A percentile compares a stretch with the other conserved stretches of the same genome.
phyloP scores from a whole-genome alignment of 2,888 invertebrate genomes.

The Nemotelus nigrinus region DNA sequence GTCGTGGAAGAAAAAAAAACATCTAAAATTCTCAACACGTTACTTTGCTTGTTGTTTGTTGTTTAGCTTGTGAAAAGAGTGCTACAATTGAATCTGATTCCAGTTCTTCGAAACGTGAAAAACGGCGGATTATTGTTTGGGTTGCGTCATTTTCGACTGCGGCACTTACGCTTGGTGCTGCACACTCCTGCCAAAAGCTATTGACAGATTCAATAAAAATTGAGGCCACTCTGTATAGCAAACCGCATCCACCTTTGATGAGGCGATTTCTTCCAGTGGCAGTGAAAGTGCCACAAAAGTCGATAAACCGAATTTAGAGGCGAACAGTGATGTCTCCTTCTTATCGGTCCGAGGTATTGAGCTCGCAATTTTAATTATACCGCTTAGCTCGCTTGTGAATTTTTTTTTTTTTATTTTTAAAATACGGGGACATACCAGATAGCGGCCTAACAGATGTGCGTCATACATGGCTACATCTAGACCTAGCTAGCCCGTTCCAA shows the following conservation, averaged over 20 bases:
- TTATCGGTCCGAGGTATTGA: no score
- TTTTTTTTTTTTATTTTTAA: no score
- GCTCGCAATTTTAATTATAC: no score
- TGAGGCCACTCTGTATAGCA: constrained; percentile 59
- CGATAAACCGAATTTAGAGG: constrained; percentile 62
- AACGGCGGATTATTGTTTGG: constrained; percentile 63
- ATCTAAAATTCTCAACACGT: background rate
- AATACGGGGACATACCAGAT: no score
- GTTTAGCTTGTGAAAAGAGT: constrained; percentile 62
- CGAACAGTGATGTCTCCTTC: no score
- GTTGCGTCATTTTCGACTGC: constrained; percentile 64
- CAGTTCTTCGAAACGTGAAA: constrained; percentile 63
- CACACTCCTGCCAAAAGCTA: constrained; percentile 61
- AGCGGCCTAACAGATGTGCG: no score
- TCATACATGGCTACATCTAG: no score
- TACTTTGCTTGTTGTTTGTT: no score
- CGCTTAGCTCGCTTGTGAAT: no score
- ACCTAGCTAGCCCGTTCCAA: no score
- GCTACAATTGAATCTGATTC: constrained; percentile 63
- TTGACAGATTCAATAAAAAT: constrained; percentile 61
- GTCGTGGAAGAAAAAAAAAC: background rate
- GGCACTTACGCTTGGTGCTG: constrained; percentile 64
- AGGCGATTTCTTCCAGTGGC: constrained; percentile 61
- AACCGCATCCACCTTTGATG: constrained; percentile 55
- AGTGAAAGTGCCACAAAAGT: constrained; percentile 62